Evolutionary conservation across 2,888 invertebrate species (phyloP).

Genomic region (Drosophila dives): DNA sequence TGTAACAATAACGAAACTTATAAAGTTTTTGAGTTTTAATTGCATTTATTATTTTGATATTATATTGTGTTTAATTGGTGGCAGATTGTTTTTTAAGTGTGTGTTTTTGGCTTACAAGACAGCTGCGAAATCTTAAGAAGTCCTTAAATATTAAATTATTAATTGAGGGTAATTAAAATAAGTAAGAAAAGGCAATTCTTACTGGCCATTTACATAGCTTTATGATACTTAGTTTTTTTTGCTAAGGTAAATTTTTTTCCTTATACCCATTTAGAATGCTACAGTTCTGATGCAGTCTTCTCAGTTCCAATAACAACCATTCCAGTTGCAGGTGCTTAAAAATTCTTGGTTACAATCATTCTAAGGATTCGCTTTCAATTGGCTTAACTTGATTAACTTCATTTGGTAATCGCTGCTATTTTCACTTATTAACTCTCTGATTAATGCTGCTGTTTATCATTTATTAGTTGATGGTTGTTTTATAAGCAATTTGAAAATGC

Average conservation of each 20-base stretch:
- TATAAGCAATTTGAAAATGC: slow-evolving; percentile 6
- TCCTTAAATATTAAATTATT: not conserved
- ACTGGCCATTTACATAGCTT: no score
- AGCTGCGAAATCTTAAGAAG: not conserved
- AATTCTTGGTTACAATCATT: not conserved
- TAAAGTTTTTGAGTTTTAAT: slow-evolving; percentile 54
- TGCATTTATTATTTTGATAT: slow-evolving; percentile 55
- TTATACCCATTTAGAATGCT: not conserved
- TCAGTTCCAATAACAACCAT: not conserved
- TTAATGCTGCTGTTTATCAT: not conserved
- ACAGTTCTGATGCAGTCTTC: not conserved
- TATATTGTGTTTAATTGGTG: slow-evolving; percentile 21
- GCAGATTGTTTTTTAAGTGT: not conserved
- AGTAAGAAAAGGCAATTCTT: not conserved
- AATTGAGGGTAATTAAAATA: not conserved
- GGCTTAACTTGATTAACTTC: not conserved
- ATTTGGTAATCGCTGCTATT: not conserved
- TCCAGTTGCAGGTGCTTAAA: not conserved
- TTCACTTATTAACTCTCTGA: not conserved
- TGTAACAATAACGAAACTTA: slow-evolving; percentile 11
- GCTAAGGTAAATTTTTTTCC: not conserved
- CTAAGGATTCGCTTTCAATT: not conserved
- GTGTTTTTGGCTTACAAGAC: not conserved
- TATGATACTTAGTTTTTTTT: no score
- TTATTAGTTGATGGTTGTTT: not conserved